Conservation (phyloP, 2,113 vertebrate species). For the Tylochromis polylepis region DNA sequence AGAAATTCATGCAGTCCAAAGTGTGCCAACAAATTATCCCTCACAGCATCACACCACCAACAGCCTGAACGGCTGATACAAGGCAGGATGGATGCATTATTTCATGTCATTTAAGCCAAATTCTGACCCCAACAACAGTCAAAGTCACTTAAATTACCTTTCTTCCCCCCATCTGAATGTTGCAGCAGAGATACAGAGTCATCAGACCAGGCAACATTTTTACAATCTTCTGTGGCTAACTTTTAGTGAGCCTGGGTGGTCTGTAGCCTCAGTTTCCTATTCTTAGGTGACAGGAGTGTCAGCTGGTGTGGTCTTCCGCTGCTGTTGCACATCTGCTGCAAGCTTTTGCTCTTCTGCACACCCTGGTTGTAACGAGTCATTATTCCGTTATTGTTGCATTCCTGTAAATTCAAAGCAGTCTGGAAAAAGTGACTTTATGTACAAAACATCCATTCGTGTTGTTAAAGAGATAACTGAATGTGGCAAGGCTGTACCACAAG, state of each 20-base stretch:
- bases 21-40: neutral
- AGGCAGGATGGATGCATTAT: neutral
- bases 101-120: neutral
- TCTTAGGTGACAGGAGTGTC: fast-evolving
- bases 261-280: neutral
- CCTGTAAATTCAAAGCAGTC: neutral
- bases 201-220: neutral
- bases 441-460: neutral
- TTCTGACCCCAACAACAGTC: neutral
- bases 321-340: neutral
- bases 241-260: fast-evolving
- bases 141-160: neutral
- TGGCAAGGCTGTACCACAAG: neutral
- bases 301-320: fast-evolving
- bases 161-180: neutral
- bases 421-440: neutral
- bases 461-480: neutral
- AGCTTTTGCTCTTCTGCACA: neutral
- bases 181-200: neutral
- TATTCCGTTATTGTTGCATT: neutral
- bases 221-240: neutral
- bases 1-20: fast-evolving
- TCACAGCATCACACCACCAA: neutral
- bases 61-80: neutral
- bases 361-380: neutral